Conservation (phyloP, 1,140 invertebrate species). For the Sitobion miscanthi region DNA sequence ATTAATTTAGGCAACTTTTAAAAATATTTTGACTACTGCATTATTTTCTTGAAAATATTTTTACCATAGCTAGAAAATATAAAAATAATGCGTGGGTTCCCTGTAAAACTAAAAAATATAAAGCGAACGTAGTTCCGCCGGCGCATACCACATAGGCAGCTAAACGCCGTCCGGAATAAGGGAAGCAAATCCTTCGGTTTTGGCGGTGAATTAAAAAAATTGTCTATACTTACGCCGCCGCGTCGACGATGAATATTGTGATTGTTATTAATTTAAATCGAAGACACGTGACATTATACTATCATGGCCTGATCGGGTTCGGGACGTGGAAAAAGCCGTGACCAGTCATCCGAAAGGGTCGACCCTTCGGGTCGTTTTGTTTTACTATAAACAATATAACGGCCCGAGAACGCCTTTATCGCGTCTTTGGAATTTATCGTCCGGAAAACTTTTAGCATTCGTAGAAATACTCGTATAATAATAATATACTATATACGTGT, state of each 20-base stretch:
- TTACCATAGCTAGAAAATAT: no score
- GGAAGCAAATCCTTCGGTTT: background rate
- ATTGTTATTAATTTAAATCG: background rate
- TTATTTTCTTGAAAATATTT: no score
- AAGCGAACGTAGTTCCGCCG: no score
- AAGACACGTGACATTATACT: no score
- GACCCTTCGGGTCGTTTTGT: background rate
- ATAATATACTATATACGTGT: no score
- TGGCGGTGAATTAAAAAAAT: background rate
- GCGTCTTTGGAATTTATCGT: constrained; percentile 37
- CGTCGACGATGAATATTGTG: background rate
- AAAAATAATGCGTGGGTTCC: no score
- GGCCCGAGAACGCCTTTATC: constrained; percentile 26
- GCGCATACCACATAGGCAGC: no score
- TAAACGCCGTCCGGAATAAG: no score
- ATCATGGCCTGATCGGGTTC: background rate
- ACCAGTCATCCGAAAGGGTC: constrained; percentile 32
- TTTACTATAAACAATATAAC: constrained; percentile 24
- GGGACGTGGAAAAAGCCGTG: background rate
- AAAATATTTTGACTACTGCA: no score
- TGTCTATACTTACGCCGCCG: no score
- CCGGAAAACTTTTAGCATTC: constrained; percentile 22
- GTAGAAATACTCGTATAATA: background rate
- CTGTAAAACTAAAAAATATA: no score
- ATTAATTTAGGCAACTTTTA: no score